Percentiles rank a stretch among this genome's conserved stretches.
These are phyloP conservation scores for Ginglymostoma cirratum DNA, from an alignment of 2,113 vertebrate genomes.

Conservation along the genomic window DNA sequence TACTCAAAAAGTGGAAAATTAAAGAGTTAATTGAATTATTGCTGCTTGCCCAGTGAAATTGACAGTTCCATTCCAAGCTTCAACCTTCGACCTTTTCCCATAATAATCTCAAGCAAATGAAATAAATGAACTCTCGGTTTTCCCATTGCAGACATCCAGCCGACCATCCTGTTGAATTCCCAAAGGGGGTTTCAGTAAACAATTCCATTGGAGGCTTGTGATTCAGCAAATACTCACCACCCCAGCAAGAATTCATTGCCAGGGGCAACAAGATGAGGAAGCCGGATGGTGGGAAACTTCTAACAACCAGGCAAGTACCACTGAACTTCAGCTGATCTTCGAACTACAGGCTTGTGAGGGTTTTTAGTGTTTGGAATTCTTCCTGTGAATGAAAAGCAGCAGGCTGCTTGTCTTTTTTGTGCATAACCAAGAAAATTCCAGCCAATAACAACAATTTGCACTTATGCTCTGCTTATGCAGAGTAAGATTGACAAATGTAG, in stretches of 20 bases:
- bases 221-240: neutral
- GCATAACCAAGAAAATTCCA: neutral
- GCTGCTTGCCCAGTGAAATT: neutral
- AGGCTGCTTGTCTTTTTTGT: neutral
- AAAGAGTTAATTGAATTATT: slow-evolving; percentile 31
- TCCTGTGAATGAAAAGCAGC: neutral
- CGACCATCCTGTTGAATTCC: neutral
- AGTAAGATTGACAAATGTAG: neutral
- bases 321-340: slow-evolving; percentile 33
- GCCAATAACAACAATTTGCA: neutral
- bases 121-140: slow-evolving; percentile 8
- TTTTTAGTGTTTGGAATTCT: slow-evolving; percentile 7
- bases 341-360: neutral
- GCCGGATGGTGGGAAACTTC: neutral
- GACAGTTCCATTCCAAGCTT: neutral
- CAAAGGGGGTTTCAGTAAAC: slow-evolving; percentile 20
- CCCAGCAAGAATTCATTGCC: neutral
- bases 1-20: neutral
- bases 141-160: neutral
- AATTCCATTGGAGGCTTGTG: neutral
- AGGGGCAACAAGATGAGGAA: neutral
- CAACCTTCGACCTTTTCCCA: slow-evolving; percentile 19
- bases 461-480: too few relatives aligned
- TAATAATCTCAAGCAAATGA: slow-evolving; percentile 35
- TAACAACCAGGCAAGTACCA: neutral